A percentile compares a stretch with the other conserved stretches of the same genome.
Conservation (phyloP, 2,113 vertebrate genomes). For the Scomber scombrus region DNA sequence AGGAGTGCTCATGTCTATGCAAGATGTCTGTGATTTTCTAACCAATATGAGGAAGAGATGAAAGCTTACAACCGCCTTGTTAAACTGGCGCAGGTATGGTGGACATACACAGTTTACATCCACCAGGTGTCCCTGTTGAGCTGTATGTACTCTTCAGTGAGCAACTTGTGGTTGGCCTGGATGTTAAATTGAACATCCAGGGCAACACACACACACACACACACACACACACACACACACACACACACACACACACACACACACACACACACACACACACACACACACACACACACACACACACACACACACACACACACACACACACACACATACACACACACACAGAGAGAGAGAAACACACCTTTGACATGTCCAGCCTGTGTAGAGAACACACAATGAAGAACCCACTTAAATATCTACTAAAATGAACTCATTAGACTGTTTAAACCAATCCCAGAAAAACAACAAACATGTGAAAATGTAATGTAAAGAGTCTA, state of each 20-base stretch:
- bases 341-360: neutral
- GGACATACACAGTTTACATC: neutral
- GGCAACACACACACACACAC: constrained; percentile 73
- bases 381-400: neutral
- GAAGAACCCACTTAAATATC: neutral
- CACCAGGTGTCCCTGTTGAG: constrained; percentile 64
- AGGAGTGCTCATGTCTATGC: constrained; percentile 72
- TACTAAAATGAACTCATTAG: neutral
- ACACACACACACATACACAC: neutral
- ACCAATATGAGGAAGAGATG: constrained; percentile 55
- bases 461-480: neutral
- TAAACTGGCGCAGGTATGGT: constrained; percentile 74
- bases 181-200: constrained; percentile 61
- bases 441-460: neutral
- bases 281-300: too few relatives aligned
- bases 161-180: neutral
- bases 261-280: too few relatives aligned
- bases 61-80: constrained; percentile 75
- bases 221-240: constrained; percentile 22
- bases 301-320: too few relatives aligned
- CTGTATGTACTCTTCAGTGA: neutral
- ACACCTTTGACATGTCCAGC: neutral
- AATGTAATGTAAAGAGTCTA: too few relatives aligned
- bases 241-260: neutral
- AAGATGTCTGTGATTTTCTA: constrained; percentile 82